Percentiles rank a stretch among this genome's conserved stretches.
Conservation (phyloP, 2,888 invertebrate genomes). For the Adelognathus sp. region DNA sequence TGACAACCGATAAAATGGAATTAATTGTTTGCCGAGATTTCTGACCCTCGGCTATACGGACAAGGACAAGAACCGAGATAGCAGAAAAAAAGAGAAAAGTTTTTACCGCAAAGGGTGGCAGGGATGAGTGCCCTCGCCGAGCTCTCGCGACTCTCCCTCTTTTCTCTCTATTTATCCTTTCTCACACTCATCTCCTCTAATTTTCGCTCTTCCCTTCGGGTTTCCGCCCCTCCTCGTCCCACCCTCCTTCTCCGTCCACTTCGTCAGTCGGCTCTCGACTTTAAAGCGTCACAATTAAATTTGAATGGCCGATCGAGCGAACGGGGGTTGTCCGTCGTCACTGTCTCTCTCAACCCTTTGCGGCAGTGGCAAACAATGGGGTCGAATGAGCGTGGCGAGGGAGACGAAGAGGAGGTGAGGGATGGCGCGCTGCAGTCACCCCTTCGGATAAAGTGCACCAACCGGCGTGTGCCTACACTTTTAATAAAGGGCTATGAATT, state of each 20-base stretch:
- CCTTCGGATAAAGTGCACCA: conserved; percentile 36
- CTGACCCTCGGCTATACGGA: neutral
- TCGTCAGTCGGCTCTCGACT: conserved; percentile 47
- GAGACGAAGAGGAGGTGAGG: neutral
- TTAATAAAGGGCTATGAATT: conserved; percentile 65
- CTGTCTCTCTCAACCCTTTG: conserved; percentile 32
- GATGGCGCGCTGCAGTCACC: neutral
- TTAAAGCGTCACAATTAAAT: conserved; percentile 67
- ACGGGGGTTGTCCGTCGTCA: conserved; percentile 34
- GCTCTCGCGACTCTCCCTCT: conserved; percentile 16
- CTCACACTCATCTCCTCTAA: conserved; percentile 18
- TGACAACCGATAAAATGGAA: neutral
- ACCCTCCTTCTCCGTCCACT: conserved; percentile 1
- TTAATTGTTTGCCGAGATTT: neutral
- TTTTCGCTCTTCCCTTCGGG: conserved; percentile 18
- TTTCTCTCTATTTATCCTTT: conserved; percentile 27
- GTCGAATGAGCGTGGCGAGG: conserved; percentile 15
- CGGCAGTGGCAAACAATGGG: conserved; percentile 44
- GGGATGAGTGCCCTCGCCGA: conserved; percentile 33
- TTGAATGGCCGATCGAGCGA: conserved; percentile 65
- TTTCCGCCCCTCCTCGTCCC: neutral
- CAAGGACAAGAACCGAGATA: neutral
- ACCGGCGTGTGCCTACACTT: conserved; percentile 52
- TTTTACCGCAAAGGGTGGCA: conserved; percentile 50
- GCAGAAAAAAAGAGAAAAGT: conserved; percentile 2